A percentile compares a stretch with the other conserved stretches of the same genome.
Conservation (phyloP, 1,140 invertebrate species). For the Lysiphlebus fabarum region DNA sequence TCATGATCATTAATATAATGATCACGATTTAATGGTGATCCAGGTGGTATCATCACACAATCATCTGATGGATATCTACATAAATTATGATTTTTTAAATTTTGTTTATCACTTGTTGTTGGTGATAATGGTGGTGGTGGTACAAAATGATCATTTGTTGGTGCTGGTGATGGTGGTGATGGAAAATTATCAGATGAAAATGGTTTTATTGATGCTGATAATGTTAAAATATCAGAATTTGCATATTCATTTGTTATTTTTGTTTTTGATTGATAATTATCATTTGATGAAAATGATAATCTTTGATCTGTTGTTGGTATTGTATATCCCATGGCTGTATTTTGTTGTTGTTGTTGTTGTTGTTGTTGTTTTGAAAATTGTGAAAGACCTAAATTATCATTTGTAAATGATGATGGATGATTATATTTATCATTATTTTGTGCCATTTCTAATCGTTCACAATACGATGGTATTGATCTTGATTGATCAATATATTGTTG, state of each 20-base stretch:
- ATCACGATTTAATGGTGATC: slow-evolving; percentile 39
- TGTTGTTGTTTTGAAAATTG: slow-evolving; percentile 18
- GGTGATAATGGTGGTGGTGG: slow-evolving; percentile 51
- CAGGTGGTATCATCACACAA: slow-evolving; percentile 37
- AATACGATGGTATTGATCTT: slow-evolving; percentile 18
- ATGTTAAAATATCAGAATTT: slow-evolving; percentile 31
- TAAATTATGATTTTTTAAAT: slow-evolving; percentile 45
- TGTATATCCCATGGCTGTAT: slow-evolving; percentile 27
- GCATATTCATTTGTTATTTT: slow-evolving; percentile 32
- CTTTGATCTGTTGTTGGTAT: slow-evolving; percentile 32
- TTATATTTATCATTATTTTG: too few relatives aligned
- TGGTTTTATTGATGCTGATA: slow-evolving; percentile 28
- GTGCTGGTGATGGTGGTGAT: slow-evolving; percentile 51
- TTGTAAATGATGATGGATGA: slow-evolving; percentile 9
- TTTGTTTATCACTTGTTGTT: slow-evolving; percentile 46
- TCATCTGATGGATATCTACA: slow-evolving; percentile 44
- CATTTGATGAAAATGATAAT: slow-evolving; percentile 24
- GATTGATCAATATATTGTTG: slow-evolving; percentile 16
- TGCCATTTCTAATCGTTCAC: slow-evolving; percentile 12
- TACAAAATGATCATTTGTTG: slow-evolving; percentile 48
- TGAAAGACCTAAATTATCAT: too few relatives aligned
- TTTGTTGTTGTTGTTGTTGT: slow-evolving; percentile 29
- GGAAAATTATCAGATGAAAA: slow-evolving; percentile 50
- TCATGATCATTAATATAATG: slow-evolving; percentile 39
- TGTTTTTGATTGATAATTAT: slow-evolving; percentile 28